phyloP scores from a whole-genome alignment of 1,140 invertebrate species.

The Cydia pomonella region DNA sequence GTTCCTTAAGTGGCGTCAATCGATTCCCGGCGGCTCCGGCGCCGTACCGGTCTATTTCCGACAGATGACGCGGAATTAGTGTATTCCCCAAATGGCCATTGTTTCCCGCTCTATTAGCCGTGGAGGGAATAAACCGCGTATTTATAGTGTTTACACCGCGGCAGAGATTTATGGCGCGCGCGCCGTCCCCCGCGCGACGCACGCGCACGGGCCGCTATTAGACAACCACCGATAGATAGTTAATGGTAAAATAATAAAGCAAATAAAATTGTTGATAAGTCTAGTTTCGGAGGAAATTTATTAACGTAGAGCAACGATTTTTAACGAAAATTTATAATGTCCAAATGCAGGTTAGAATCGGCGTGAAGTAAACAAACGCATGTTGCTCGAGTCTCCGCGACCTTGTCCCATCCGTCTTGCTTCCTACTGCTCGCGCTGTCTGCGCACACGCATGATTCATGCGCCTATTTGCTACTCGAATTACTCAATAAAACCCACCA shows the following conservation, averaged over 20 bases:
- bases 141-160: constrained; percentile 35
- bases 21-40: not conserved
- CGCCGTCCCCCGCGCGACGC: constrained; percentile 22
- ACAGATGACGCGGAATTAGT: not conserved
- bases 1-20: not conserved
- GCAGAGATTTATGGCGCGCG: constrained; percentile 47
- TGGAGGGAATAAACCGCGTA: not conserved
- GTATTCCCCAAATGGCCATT: constrained; percentile 18
- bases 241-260: too few relatives aligned
- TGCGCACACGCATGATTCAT: not conserved
- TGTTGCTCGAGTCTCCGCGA: not conserved
- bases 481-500: too few relatives aligned
- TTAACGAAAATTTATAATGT: too few relatives aligned
- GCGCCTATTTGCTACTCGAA: too few relatives aligned
- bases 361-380: not conserved
- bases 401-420: not conserved
- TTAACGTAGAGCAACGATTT: too few relatives aligned
- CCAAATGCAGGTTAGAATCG: not conserved
- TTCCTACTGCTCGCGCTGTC: not conserved
- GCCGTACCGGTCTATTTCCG: not conserved
- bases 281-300: too few relatives aligned
- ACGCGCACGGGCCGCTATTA: too few relatives aligned
- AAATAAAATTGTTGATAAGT: too few relatives aligned
- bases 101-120: constrained; percentile 13
- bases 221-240: too few relatives aligned